These are phyloP conservation scores for Zosterops hypoxanthus DNA, from an alignment of 2,113 vertebrate genomes.

Conservation along the genomic window DNA sequence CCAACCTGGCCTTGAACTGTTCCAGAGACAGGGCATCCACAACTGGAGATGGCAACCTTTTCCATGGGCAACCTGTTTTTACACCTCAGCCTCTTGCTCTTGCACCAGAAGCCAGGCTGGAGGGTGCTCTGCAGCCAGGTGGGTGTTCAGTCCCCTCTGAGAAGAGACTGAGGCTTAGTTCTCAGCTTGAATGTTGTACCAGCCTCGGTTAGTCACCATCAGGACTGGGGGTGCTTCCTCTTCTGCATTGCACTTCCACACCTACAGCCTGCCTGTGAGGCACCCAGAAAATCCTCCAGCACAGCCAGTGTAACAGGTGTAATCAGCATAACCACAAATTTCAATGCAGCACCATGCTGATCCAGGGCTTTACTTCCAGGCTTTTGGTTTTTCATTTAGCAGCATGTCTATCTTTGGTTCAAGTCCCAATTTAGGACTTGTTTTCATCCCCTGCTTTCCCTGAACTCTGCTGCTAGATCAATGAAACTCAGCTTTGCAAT, in stretches of 20 bases:
- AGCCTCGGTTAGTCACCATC: not conserved
- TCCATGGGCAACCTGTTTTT: not conserved
- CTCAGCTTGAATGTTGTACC: not conserved
- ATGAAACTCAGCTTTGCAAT: not conserved
- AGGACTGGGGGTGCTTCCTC: not conserved
- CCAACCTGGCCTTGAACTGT: not conserved
- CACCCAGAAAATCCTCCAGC: not conserved
- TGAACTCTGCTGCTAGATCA: constrained; percentile 6
- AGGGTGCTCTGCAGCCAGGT: not conserved
- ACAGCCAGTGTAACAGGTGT: not conserved
- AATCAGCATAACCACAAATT: not conserved
- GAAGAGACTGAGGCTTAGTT: not conserved
- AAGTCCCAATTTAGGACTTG: constrained; percentile 35
- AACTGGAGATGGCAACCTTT: not conserved
- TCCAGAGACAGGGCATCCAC: not conserved
- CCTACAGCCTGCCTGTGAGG: not conserved
- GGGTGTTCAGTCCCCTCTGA: not conserved
- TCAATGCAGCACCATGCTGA: not conserved
- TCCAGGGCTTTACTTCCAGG: not conserved
- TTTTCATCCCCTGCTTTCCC: not conserved
- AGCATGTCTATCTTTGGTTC: constrained; percentile 31
- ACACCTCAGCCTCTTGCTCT: not conserved
- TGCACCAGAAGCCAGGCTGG: not conserved
- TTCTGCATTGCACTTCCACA: not conserved
- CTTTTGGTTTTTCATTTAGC: constrained; percentile 9